Percentiles rank a stretch among this genome's conserved stretches.
Conservation (phyloP, 1,140 invertebrate species). For the Cotesia typhae region DNA sequence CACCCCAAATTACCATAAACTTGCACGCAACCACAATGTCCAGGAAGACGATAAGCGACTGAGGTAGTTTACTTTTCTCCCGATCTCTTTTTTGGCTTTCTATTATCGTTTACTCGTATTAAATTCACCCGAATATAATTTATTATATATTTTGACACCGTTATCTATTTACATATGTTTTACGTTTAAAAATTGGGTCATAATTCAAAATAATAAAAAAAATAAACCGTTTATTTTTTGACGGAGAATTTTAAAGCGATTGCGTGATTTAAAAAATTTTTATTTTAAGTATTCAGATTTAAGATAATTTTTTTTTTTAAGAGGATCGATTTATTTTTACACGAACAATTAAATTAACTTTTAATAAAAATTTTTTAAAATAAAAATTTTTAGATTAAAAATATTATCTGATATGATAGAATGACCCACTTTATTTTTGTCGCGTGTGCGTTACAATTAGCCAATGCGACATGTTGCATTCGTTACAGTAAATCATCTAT, state of each 20-base stretch:
- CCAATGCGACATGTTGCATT: slow-evolving; percentile 13
- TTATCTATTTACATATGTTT: too few species aligned
- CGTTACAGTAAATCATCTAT: slow-evolving; percentile 4
- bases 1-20: slow-evolving; percentile 61
- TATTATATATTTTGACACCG: too few species aligned
- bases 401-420: background rate
- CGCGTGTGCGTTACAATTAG: slow-evolving; percentile 17
- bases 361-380: too few species aligned
- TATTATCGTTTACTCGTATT: background rate
- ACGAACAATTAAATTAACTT: too few species aligned
- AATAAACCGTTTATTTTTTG: background rate
- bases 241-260: background rate
- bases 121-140: background rate
- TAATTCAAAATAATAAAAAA: slow-evolving; percentile 12
- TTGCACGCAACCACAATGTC: slow-evolving; percentile 61
- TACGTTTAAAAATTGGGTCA: background rate
- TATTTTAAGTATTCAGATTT: too few species aligned
- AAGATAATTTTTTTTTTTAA: too few species aligned
- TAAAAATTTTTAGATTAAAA: too few species aligned
- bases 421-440: slow-evolving; percentile 20
- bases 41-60: slow-evolving; percentile 62
- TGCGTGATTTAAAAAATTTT: too few species aligned
- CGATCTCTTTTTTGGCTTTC: slow-evolving; percentile 30
- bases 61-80: slow-evolving; percentile 35
- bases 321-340: too few species aligned